Base-by-base conservation (phyloP, 2,888 invertebrate genomes). In the Galeopsomyia nigrocyanea region DNA sequence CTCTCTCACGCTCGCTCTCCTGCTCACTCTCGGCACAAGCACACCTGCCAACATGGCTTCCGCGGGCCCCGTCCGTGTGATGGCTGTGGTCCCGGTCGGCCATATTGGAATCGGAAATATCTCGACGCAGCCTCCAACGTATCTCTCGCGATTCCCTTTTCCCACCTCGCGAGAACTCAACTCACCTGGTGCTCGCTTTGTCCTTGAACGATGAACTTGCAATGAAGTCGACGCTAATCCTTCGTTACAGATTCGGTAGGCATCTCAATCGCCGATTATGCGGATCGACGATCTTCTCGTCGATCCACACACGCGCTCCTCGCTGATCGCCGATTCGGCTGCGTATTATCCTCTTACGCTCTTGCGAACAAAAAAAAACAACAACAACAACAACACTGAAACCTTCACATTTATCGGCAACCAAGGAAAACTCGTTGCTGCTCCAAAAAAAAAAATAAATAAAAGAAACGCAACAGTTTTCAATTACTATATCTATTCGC, bases 31-130 rank as follows among this genome's bases (percentile, higher is more conserved):
- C 77, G 77, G 75, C 78, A n/a, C n/a, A 78, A 78, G 78, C 86
- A 84, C 86, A 86, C 86, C 86, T 86, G 86, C 86, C 86, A 86
- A 86, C 84, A 86, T 86, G 86, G 86, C 86, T 86, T 83, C 86
- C 86, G 86, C 85, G 82, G 83, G 79, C 81, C 81, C 82, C 80
- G 78, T 31, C 53, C 69, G 73, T 73, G 82, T 84, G 84, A 84
- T 84, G 85, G 83, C 82, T 84, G 82, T 83, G 82, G 82, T 78
- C 81, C 72, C 71, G 65, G 80, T 79, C 82, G 79, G 86, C 86
- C 86, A 86, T 86, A 79, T 86, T 86, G 85, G 80, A 82, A 83
- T 82, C 80, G 78, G 78, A 79, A 83, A 81, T 81, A 80, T 79
- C 80, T 58, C 55, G 21, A 31, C 71, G 51, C 50, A 17, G 51